Base-by-base conservation (phyloP, 1,140 invertebrate species). In the Ceratina australensis region DNA sequence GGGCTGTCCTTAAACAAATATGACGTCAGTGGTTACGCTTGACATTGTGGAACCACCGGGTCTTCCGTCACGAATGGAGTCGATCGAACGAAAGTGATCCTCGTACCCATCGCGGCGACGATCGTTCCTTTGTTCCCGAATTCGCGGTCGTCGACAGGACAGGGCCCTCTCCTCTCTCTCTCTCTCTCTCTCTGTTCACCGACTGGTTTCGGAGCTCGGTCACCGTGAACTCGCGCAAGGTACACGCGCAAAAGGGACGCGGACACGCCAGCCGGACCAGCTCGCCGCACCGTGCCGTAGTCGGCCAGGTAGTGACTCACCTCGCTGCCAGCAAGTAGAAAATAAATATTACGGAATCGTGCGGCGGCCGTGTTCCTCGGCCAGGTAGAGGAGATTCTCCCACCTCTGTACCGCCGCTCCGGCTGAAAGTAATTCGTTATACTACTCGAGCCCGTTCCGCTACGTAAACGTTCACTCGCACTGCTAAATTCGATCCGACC, bases 281-380 rank as follows among this genome's bases (percentile, higher is more conserved):
- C 49, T 84, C 66, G 68, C 74, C 72, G 79, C 74, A 76, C 75
- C 78, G 61, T 78, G 71, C 75, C 78, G 61, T 78, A 67, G 78
- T 78, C 78, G 75, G 85, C 78, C 87, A 88, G 85, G 83, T 86
- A 88, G 80, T 89, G 87, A 88, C 77, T 88, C 87, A 88, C 86
- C 33, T 42, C 3, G 33, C 33, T 42, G 33, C 33, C 72, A 50
- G 69, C 79, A 60, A 86, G 81, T 83, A 80, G 79, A 89, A 89
- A 89, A 89, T 89, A 89, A 89, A 88, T 88, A 88, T 89, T 88
- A 88, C 87, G 83, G 86, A 89, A 88, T 88, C 82, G 78, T 64
- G 72, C 67, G 64, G 72, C 67, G 64, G 33, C 74, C 72, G 75
- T 77, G 72, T 77, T 86, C 69, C 81, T 66, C 82, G 64, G 72